Evolutionary conservation across 2,888 invertebrate species (phyloP).

Genomic region (Agrotis segetum): DNA sequence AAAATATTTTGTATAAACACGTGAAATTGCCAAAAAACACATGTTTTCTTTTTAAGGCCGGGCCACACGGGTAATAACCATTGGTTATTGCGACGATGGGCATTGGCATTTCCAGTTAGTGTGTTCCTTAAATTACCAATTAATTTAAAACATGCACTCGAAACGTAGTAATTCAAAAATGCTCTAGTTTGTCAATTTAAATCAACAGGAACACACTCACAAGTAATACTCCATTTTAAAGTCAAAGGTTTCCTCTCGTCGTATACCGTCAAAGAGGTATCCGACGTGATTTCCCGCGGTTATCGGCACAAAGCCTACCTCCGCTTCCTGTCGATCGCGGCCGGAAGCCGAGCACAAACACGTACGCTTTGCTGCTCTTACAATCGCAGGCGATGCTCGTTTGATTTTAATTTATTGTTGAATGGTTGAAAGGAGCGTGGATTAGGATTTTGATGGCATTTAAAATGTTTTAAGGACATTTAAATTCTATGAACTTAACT

Average conservation of each 20-base stretch:
- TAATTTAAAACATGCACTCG: too few relatives aligned
- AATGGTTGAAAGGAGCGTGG: background rate
- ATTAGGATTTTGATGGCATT: background rate
- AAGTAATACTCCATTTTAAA: background rate
- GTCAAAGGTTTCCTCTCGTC: background rate
- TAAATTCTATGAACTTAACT: too few relatives aligned
- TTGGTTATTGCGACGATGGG: too few relatives aligned
- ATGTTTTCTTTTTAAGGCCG: too few relatives aligned
- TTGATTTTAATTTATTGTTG: slow-evolving; percentile 26
- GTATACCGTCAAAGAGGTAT: background rate
- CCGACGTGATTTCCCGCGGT: slow-evolving; percentile 53
- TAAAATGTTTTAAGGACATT: too few relatives aligned
- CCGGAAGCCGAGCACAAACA: slow-evolving; percentile 50
- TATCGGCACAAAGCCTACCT: slow-evolving; percentile 58
- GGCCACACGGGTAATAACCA: too few relatives aligned
- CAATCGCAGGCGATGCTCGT: slow-evolving; percentile 29
- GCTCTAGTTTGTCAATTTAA: too few relatives aligned
- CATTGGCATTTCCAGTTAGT: too few relatives aligned
- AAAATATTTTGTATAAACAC: too few relatives aligned
- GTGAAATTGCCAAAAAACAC: too few relatives aligned
- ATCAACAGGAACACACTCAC: background rate
- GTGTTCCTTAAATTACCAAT: too few relatives aligned
- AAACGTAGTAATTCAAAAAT: too few relatives aligned
- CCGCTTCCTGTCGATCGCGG: slow-evolving; percentile 34
- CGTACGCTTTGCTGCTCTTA: slow-evolving; percentile 37